Percentiles rank a stretch among this genome's conserved stretches.
Evolutionary conservation across 2,113 vertebrate genomes (phyloP).

Genomic region (Nothoprocta pentlandii): DNA sequence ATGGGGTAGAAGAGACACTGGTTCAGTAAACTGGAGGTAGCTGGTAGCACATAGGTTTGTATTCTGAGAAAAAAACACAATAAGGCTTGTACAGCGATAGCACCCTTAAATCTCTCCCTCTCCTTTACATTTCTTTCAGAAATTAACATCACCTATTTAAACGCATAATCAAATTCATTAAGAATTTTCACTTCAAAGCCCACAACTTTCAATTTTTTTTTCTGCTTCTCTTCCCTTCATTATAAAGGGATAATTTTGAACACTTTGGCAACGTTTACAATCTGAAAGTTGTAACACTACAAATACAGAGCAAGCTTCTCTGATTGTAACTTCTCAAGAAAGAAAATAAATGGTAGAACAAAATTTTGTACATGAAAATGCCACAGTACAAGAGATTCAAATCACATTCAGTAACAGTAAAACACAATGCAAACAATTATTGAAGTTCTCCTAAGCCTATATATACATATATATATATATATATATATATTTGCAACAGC

Average conservation of each 20-base stretch:
- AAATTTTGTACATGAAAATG: not conserved
- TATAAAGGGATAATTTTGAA: not conserved
- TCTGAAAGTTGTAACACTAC: not conserved
- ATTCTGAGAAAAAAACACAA: not conserved
- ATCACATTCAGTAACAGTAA: not conserved
- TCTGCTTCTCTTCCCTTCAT: not conserved
- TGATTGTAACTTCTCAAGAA: not conserved
- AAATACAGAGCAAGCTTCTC: not conserved
- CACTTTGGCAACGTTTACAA: not conserved
- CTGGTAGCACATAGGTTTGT: not conserved
- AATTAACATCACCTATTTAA: not conserved
- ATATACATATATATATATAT: not conserved
- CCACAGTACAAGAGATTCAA: not conserved
- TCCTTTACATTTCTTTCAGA: not conserved
- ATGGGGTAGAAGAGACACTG: not conserved
- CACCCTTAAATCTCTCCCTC: not conserved
- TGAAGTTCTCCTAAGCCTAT: not conserved
- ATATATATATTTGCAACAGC: not conserved
- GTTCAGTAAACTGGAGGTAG: not conserved
- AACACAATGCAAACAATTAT: not conserved
- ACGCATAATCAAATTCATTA: not conserved
- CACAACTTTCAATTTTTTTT: not conserved
- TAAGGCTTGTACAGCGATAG: not conserved
- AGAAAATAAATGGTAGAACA: not conserved
- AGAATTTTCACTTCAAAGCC: not conserved